Percentiles rank a stretch among this genome's conserved stretches.
Conservation (phyloP, 2,888 invertebrate genomes). For the Phortica magna region DNA sequence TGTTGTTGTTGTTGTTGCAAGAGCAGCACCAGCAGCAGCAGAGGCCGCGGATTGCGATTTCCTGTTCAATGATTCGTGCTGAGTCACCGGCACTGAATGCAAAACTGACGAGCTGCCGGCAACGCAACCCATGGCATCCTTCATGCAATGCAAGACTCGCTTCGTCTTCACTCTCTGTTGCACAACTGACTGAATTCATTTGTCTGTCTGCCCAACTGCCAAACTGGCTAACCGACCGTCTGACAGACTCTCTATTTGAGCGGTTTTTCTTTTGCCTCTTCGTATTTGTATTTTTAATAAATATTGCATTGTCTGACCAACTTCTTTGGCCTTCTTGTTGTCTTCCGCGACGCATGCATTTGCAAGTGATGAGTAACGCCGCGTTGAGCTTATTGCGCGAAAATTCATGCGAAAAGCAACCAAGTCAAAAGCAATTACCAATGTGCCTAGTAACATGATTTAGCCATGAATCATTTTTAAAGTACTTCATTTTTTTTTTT, state of each 20-base stretch:
- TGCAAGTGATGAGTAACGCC: conserved; percentile 20
- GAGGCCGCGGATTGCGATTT: conserved; percentile 46
- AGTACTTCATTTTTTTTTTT: neutral
- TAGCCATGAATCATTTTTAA: neutral
- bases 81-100: conserved; percentile 60
- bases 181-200: neutral
- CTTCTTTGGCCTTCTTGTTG: neutral
- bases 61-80: conserved; percentile 60
- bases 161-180: neutral
- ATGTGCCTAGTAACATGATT: conserved; percentile 5
- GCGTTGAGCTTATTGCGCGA: conserved; percentile 2
- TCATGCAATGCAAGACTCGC: too few relatives aligned
- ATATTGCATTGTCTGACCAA: neutral
- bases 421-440: conserved; percentile 21
- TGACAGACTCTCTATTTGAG: neutral
- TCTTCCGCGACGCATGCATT: neutral
- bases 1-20: too few relatives aligned
- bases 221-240: neutral
- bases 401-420: conserved; percentile 21
- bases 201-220: neutral
- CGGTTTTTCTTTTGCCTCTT: neutral
- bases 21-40: neutral
- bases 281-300: too few relatives aligned
- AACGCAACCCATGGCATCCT: neutral
- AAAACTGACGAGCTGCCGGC: conserved; percentile 10